Evolutionary conservation across 2,113 vertebrate species (phyloP).

Genomic region (Lophura nycthemera): DNA sequence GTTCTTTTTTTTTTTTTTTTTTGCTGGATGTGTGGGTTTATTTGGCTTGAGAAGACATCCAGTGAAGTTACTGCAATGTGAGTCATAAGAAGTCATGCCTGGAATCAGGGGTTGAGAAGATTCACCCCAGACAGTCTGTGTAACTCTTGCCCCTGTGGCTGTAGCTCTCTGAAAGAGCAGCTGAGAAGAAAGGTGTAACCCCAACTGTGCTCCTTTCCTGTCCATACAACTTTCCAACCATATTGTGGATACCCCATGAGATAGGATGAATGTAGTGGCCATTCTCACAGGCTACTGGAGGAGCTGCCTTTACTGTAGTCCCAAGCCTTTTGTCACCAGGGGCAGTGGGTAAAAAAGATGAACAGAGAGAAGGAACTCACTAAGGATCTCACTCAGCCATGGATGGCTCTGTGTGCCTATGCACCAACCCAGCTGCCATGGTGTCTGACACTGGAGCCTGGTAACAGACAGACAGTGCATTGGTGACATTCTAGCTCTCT

Average conservation of each 20-base stretch:
- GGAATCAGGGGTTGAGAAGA: neutral
- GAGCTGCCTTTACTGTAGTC: neutral
- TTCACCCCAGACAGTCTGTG: neutral
- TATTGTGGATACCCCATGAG: neutral
- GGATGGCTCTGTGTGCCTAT: neutral
- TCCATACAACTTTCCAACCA: neutral
- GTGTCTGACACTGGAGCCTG: neutral
- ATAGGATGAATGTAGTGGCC: neutral
- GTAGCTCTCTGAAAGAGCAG: neutral
- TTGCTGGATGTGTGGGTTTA: neutral
- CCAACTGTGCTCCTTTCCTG: neutral
- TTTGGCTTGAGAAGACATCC: neutral
- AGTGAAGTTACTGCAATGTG: neutral
- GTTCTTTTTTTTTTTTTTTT: neutral
- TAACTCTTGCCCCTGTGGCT: neutral
- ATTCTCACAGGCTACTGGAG: neutral
- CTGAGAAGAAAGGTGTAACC: neutral
- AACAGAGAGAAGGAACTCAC: neutral
- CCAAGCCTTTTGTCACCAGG: neutral
- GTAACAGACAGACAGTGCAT: fast-evolving
- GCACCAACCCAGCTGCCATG: neutral
- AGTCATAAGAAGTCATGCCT: neutral
- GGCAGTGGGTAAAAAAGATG: neutral
- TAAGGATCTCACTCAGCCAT: fast-evolving
- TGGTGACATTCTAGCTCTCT: neutral